Conservation (phyloP, 1,140 invertebrate species). For the Zaprionus camerounensis region DNA sequence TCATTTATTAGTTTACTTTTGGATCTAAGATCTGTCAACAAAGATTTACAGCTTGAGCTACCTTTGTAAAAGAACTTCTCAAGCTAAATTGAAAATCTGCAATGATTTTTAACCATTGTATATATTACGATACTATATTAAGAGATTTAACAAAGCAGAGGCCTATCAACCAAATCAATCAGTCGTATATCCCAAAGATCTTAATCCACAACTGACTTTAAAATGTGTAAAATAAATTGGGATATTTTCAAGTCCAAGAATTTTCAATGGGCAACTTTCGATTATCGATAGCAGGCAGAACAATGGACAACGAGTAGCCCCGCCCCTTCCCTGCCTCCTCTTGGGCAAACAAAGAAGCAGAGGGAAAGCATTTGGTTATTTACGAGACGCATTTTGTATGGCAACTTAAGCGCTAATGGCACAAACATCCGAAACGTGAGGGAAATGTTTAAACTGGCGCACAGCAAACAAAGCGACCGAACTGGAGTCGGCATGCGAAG, state of each 20-base stretch:
- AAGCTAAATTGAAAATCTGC: background rate
- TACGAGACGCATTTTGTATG: slow-evolving; percentile 78
- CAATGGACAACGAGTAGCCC: slow-evolving; percentile 1
- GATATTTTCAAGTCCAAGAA: slow-evolving; percentile 42
- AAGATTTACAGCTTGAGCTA: background rate
- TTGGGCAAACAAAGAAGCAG: slow-evolving; percentile 18
- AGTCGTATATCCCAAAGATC: background rate
- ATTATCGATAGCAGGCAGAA: slow-evolving; percentile 56
- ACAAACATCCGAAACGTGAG: slow-evolving; percentile 80
- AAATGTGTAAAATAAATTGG: slow-evolving; percentile 16
- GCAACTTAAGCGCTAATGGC: slow-evolving; percentile 82
- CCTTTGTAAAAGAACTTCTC: background rate
- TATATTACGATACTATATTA: background rate
- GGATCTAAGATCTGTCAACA: too few relatives aligned
- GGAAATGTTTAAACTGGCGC: slow-evolving; percentile 64
- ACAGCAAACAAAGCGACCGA: slow-evolving; percentile 47
- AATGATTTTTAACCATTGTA: background rate
- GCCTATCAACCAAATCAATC: background rate
- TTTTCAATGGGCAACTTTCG: slow-evolving; percentile 41
- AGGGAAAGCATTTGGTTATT: slow-evolving; percentile 61
- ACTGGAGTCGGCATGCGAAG: slow-evolving; percentile 32
- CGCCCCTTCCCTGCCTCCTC: too few relatives aligned
- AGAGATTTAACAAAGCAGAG: background rate
- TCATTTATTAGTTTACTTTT: too few relatives aligned
- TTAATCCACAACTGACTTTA: background rate